Evolutionary conservation across 1,140 invertebrate genomes (phyloP), one percentile per base, ranked within the genome.

Genomic region (Dermatophagoides farinae): DNA sequence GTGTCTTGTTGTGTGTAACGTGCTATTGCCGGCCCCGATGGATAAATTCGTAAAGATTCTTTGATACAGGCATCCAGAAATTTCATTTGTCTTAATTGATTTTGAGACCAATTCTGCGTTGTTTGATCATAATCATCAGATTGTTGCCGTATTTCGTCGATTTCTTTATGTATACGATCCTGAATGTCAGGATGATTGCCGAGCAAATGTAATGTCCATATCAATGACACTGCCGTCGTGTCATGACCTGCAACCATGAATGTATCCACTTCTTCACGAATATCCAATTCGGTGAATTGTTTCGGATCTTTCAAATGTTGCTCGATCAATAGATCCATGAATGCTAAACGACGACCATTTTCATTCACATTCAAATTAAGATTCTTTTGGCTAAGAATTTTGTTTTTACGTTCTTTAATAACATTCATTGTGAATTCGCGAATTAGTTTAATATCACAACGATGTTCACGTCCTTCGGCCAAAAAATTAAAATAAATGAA

Each of bases 241-340:
- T 77, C 74, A 23, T 65, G 61, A 43, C 66, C 77, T 79, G 91
- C 88, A 70, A 93, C 92, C 85, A 91, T 90, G 66, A 92, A 91
- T 0, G 88, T 91, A 69, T 90, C 85, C 0, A 91, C 87, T 78
- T 90, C 85, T 72, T 90, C 86, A 65, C 85, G 83, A 62, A 96
- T 90, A 74, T 95, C 89, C 52, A 84, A 80, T 60, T 91, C 84
- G 39, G 80, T 83, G 40, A 95, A 80, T 0, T 80, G 74, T 4
- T 2, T 23, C 2, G 53, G 53, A 6, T 82, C 79, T 50, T 31
- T 43, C 20, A 40, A 25, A 44, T 67, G 66, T 51, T 65, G 59
- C 11, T 88, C 83, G n/a, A 97, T 77, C 66, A 97, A 73, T 51
- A 93, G 76, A 72, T 97, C 92, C 55, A 97, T 77, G 76, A 97